A percentile compares a stretch with the other conserved stretches of the same genome.
Evolutionary conservation across 2,888 invertebrate species (phyloP).

Genomic region (Lepas anatifera): DNA sequence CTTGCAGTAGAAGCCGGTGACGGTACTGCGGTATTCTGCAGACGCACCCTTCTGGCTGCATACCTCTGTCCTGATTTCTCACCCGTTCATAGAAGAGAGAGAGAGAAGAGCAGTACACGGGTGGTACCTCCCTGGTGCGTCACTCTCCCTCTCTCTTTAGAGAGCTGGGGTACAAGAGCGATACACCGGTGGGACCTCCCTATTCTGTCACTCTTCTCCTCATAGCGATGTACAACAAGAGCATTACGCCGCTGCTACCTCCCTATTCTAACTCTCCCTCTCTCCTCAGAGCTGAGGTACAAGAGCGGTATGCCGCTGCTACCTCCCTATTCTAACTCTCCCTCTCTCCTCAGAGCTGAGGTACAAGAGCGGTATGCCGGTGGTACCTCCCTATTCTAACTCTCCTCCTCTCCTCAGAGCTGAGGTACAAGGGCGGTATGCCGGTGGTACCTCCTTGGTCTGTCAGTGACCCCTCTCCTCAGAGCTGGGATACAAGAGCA

Average conservation of each 20-base stretch:
- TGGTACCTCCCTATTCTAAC: neutral
- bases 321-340: neutral
- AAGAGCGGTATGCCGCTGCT: neutral
- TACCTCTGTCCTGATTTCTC: too few relatives aligned
- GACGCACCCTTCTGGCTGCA: too few relatives aligned
- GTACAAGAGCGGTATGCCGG: conserved; percentile 1
- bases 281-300: neutral
- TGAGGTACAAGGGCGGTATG: neutral
- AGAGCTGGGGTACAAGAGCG: too few relatives aligned
- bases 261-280: neutral
- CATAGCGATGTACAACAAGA: too few relatives aligned
- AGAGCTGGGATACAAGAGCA: too few relatives aligned
- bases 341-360: neutral
- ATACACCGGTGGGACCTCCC: neutral
- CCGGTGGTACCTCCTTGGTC: neutral
- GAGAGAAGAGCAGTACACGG: too few relatives aligned
- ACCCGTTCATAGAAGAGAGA: too few relatives aligned
- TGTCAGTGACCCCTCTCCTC: too few relatives aligned
- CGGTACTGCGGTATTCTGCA: too few relatives aligned
- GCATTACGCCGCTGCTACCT: neutral
- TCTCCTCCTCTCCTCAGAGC: neutral
- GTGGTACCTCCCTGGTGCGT: too few relatives aligned
- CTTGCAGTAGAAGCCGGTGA: too few relatives aligned
- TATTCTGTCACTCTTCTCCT: neutral
- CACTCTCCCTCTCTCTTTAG: too few relatives aligned